Evolutionary conservation across 2,888 invertebrate genomes (phyloP).

Genomic region (Seira sanloemensis): DNA sequence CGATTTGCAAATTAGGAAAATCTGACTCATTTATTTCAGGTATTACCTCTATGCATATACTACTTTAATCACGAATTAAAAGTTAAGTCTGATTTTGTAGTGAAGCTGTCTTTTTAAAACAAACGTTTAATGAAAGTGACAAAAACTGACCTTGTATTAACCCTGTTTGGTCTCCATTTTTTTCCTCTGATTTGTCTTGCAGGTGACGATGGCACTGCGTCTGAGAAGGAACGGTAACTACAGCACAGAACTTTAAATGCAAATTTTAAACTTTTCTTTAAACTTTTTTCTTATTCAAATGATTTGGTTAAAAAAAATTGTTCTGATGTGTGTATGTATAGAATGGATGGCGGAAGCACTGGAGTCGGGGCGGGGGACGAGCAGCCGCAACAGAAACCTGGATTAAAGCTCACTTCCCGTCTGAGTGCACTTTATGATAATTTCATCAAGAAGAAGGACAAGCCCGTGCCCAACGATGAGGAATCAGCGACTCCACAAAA

Average conservation of each 20-base stretch:
- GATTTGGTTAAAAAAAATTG: neutral
- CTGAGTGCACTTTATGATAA: slow-evolving; percentile 72
- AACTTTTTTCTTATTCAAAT: neutral
- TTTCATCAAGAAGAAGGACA: slow-evolving; percentile 72
- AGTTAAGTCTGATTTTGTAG: slow-evolving; percentile 13
- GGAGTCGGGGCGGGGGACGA: slow-evolving; percentile 65
- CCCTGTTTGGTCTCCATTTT: neutral
- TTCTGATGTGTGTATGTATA: slow-evolving; percentile 18
- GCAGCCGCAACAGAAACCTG: slow-evolving; percentile 65
- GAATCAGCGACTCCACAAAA: slow-evolving; percentile 67
- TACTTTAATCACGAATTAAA: slow-evolving; percentile 11
- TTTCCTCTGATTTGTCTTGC: slow-evolving; percentile 37
- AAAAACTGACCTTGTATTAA: slow-evolving; percentile 12
- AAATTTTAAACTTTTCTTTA: too few relatives aligned
- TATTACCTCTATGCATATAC: slow-evolving; percentile 29
- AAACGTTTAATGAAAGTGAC: slow-evolving; percentile 24
- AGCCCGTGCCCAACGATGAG: slow-evolving; percentile 71
- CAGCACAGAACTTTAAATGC: neutral
- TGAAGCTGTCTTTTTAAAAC: neutral
- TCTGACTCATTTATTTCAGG: slow-evolving; percentile 59
- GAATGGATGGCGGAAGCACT: slow-evolving; percentile 72
- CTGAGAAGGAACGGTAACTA: slow-evolving; percentile 73
- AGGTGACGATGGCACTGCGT: slow-evolving; percentile 73
- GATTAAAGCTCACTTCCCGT: slow-evolving; percentile 65
- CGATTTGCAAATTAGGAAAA: slow-evolving; percentile 48